phyloP scores from a whole-genome alignment of 2,113 vertebrate species.

The Anser cygnoides region DNA sequence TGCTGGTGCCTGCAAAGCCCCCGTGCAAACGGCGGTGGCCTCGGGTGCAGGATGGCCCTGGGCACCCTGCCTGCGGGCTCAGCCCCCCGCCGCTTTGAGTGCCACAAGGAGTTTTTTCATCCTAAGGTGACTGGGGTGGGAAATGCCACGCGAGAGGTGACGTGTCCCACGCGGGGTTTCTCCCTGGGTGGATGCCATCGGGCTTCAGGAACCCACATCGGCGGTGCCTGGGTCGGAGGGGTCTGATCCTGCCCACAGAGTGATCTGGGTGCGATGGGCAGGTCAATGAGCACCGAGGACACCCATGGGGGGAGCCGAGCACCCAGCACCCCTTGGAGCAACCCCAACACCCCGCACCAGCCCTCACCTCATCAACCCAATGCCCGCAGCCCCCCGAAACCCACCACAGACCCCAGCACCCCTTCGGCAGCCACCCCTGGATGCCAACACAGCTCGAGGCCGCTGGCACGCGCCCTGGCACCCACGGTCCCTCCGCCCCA shows the following conservation, averaged over 20 bases:
- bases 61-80: accelerated
- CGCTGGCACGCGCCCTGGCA: neutral
- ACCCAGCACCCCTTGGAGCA: neutral
- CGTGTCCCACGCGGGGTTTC: accelerated
- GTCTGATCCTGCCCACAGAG: neutral
- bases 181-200: accelerated
- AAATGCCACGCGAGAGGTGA: accelerated
- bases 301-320: accelerated
- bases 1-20: neutral
- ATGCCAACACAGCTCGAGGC: accelerated
- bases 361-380: accelerated
- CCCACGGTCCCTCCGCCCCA: neutral
- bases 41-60: accelerated
- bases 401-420: neutral
- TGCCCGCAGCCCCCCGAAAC: accelerated
- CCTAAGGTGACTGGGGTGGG: neutral
- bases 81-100: neutral
- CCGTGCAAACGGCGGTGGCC: accelerated
- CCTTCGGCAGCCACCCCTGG: neutral
- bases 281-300: accelerated
- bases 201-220: accelerated
- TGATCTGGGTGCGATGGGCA: no score
- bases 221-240: accelerated
- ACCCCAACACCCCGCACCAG: accelerated
- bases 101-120: accelerated